phyloP scores from a whole-genome alignment of 2,888 invertebrate genomes.

The Leptopilina drosophilae region DNA sequence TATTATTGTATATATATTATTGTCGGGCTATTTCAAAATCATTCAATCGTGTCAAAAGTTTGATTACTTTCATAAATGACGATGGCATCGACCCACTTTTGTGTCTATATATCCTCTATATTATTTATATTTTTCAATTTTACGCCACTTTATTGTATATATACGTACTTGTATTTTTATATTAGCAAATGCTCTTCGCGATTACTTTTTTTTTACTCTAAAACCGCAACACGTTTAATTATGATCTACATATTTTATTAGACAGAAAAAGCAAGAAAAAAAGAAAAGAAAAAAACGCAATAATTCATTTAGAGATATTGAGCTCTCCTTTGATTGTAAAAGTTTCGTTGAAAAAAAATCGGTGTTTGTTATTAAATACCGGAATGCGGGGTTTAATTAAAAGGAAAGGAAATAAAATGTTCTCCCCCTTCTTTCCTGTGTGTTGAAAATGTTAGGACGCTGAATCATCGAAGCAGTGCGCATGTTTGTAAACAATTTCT shows the following conservation, averaged over 20 bases:
- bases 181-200: conserved; percentile 11
- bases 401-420: conserved; percentile 7
- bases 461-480: conserved; percentile 56
- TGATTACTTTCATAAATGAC: conserved; percentile 52
- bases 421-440: background rate
- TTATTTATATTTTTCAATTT: conserved; percentile 28
- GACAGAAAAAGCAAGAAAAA: background rate
- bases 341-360: background rate
- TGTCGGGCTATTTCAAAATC: conserved; percentile 55
- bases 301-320: background rate
- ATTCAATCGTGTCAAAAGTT: conserved; percentile 62
- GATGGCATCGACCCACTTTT: conserved; percentile 33
- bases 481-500: conserved; percentile 33
- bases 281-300: background rate
- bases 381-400: conserved; percentile 26
- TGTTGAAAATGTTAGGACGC: conserved; percentile 56
- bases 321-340: conserved; percentile 8
- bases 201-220: background rate
- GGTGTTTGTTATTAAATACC: background rate
- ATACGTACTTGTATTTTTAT: background rate
- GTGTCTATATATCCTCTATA: background rate
- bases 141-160: conserved; percentile 14
- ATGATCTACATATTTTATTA: conserved; percentile 5
- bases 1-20: background rate
- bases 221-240: conserved; percentile 11